Evolutionary conservation across 2,797 vertebrate species (phyloP), one percentile per base, ranked within the genome.

Genomic region (Cyprinella venusta): DNA sequence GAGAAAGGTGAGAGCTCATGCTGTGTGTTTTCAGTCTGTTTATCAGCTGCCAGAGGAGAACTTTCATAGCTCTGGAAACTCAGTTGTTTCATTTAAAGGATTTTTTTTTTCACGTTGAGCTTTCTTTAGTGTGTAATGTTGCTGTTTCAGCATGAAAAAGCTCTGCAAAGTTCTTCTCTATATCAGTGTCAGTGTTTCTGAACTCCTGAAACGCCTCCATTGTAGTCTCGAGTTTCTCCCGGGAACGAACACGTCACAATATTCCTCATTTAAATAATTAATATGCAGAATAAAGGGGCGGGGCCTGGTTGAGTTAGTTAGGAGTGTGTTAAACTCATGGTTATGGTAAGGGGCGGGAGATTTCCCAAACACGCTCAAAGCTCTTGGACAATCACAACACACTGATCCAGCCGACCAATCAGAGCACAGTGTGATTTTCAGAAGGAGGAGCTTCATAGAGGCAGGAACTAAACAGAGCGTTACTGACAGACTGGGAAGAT

Each of bases 1-100:
- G 67, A 15, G 67, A 42, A 82, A 67, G n/a, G 12, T 48, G 36
- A 76, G 80, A 33, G 68, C 68, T 72, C 13, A 33, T 18, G 40
- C 50, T 13, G 36, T 59, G 61, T 26, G 33, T 61, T 72, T 40
- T 65, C 45, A 40, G 45, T 50, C 24, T 48, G 56, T n/a, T 80
- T 24, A 40, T 75, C n/a, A 19, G 15, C 61, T 65, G 59, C 42
- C 80, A 40, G 24, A 36, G 45, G 71, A 65, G 33, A 42, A 67
- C 36, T 67, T 74, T 54, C 70, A 13, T 36, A 15, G 30, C 48
- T 54, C 33, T 19, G 26, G 36, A 54, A 15, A 30, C 33, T 54
- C 18, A 74, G 30, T n/a, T 8, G 18, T 33, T 74, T 36, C 3
- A 2, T 74, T 74, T 54, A n/a, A 54, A 74, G 59, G 24, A 16